phyloP scores from a whole-genome alignment of 2,113 vertebrate genomes.

The Psammodynastes pulverulentus region DNA sequence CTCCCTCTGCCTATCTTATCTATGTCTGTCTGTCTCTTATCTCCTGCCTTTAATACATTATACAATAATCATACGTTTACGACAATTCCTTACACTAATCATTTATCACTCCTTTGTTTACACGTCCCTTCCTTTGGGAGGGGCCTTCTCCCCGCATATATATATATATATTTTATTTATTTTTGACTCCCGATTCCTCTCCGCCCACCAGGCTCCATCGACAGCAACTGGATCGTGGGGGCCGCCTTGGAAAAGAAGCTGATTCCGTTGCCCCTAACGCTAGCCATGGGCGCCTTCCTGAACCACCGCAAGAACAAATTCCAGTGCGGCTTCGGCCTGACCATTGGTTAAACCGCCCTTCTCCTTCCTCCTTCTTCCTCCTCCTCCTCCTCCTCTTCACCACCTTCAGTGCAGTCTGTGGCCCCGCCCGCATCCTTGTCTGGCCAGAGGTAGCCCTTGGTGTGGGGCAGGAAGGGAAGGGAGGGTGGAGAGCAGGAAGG shows the following conservation, averaged over 20 bases:
- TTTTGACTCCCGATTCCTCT: not conserved
- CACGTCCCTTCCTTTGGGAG: not conserved
- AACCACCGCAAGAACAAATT: slow-evolving; percentile 92
- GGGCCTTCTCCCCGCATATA: not conserved
- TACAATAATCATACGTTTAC: too few species aligned
- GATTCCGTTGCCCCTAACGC: slow-evolving; percentile 80
- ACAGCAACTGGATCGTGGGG: slow-evolving; percentile 82
- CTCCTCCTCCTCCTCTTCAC: not conserved
- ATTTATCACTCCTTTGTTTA: too few species aligned
- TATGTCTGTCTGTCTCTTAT: too few species aligned
- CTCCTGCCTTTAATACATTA: too few species aligned
- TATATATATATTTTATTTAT: too few species aligned
- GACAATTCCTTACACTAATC: too few species aligned
- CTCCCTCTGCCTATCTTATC: too few species aligned
- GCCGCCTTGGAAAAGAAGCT: slow-evolving; percentile 89
- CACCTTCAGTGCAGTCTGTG: not conserved
- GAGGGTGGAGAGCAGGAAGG: not conserved
- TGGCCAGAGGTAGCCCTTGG: not conserved
- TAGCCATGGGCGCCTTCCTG: slow-evolving; percentile 87
- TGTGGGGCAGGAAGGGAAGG: not conserved
- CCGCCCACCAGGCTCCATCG: not conserved
- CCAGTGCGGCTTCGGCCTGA: slow-evolving; percentile 87
- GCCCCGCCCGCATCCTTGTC: not conserved
- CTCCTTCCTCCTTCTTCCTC: not conserved
- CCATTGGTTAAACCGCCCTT: slow-evolving; percentile 77